phyloP scores from a whole-genome alignment of 2,888 invertebrate genomes.

The Drosophila cognata region DNA sequence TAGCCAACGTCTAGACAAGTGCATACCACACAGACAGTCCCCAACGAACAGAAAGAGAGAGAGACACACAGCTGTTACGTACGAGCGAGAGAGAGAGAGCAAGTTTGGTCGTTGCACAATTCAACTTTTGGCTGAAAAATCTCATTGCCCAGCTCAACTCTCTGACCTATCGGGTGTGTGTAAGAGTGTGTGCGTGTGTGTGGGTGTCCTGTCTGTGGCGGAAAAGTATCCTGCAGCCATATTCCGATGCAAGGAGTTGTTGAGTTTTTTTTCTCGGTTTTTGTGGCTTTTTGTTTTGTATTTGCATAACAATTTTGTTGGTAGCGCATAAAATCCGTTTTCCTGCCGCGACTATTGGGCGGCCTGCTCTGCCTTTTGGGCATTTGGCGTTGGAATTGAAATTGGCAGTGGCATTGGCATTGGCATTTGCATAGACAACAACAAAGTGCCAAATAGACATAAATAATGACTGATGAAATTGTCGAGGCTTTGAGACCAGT shows the following conservation, averaged over 20 bases:
- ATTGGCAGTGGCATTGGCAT: slow-evolving; percentile 55
- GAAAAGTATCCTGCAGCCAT: slow-evolving; percentile 76
- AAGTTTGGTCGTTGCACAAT: slow-evolving; percentile 76
- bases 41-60: slow-evolving; percentile 38
- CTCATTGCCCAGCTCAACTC: slow-evolving; percentile 72
- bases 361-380: slow-evolving; percentile 47
- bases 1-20: slow-evolving; percentile 84
- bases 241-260: slow-evolving; percentile 60
- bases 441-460: slow-evolving; percentile 69
- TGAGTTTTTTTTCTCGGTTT: slow-evolving; percentile 13
- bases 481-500: slow-evolving; percentile 42
- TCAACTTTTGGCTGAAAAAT: slow-evolving; percentile 79
- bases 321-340: slow-evolving; percentile 55
- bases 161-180: slow-evolving; percentile 11
- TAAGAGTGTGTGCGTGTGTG: slow-evolving; percentile 32
- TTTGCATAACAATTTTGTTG: slow-evolving; percentile 69
- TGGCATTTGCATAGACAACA: slow-evolving; percentile 60
- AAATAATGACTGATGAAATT: slow-evolving; percentile 75
- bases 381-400: slow-evolving; percentile 30
- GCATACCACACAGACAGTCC: slow-evolving; percentile 79
- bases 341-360: slow-evolving; percentile 63
- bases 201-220: slow-evolving; percentile 39
- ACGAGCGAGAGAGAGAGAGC: slow-evolving; percentile 6
- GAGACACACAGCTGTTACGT: background rate
- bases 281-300: slow-evolving; percentile 32